These are phyloP conservation scores for Scaptomyza tumidula DNA, from an alignment of 2,888 invertebrate genomes.

Conservation along the genomic window DNA sequence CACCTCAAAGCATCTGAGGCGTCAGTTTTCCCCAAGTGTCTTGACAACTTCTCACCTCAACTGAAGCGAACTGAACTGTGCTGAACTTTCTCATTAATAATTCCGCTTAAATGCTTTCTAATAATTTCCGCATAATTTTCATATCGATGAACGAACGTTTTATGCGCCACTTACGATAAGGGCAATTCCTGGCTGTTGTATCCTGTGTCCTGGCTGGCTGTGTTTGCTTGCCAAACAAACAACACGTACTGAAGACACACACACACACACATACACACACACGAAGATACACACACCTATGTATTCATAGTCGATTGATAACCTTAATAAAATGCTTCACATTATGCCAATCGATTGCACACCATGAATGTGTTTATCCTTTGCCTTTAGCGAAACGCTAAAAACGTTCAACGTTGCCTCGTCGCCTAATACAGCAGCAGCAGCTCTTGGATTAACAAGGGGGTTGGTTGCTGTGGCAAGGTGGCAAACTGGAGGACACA, in stretches of 20 bases:
- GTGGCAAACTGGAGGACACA: conserved; percentile 2
- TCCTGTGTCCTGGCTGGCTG: conserved; percentile 37
- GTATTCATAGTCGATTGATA: conserved; percentile 78
- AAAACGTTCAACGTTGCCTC: conserved; percentile 36
- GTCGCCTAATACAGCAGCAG: conserved; percentile 16
- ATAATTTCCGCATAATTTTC: conserved; percentile 78
- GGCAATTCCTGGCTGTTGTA: conserved; percentile 40
- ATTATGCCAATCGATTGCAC: conserved; percentile 82
- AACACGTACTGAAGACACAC: conserved; percentile 54
- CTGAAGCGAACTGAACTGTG: conserved; percentile 2
- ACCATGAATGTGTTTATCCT: conserved; percentile 81
- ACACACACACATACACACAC: conserved; percentile 22
- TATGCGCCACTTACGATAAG: conserved; percentile 75
- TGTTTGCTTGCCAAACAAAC: conserved; percentile 69
- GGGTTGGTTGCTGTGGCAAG: neutral
- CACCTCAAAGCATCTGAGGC: conserved; percentile 9
- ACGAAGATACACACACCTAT: conserved; percentile 44
- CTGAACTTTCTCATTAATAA: conserved; percentile 67
- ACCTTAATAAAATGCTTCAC: conserved; percentile 81
- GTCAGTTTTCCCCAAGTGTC: conserved; percentile 21
- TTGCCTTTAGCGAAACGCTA: conserved; percentile 50
- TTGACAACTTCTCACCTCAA: conserved; percentile 36
- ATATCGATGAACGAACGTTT: conserved; percentile 73
- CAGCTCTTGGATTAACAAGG: neutral
- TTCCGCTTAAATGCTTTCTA: conserved; percentile 80